Evolutionary conservation across 2,113 vertebrate species (phyloP).

Genomic region (Orcinus orca): DNA sequence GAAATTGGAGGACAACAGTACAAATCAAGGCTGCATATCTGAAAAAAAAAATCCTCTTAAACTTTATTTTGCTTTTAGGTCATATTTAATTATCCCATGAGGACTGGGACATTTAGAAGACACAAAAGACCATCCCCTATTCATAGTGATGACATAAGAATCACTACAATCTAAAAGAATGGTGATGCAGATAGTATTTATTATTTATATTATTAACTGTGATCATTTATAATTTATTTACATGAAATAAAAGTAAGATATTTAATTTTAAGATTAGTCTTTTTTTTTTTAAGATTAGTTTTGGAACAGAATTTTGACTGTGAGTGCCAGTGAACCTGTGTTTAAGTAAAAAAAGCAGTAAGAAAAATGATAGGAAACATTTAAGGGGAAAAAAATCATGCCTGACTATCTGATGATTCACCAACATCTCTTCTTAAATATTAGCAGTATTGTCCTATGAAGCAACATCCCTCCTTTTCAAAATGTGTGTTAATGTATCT

Average conservation of each 20-base stretch:
- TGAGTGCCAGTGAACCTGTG: not conserved
- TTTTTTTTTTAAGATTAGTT: not conserved
- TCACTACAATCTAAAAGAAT: not conserved
- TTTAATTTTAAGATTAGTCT: not conserved
- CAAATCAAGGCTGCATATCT: not conserved
- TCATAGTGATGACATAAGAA: conserved; percentile 6
- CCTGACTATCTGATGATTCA: not conserved
- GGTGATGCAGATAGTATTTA: not conserved
- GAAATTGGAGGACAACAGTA: not conserved
- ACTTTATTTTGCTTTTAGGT: conserved; percentile 45
- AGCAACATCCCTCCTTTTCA: not conserved
- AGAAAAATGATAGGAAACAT: not conserved
- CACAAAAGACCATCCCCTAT: conserved; percentile 57
- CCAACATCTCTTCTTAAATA: not conserved
- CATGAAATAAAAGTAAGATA: not conserved
- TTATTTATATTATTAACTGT: not conserved
- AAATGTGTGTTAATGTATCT: conserved; percentile 19
- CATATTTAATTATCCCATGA: conserved; percentile 57
- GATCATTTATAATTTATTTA: not conserved
- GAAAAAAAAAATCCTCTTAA: conserved; percentile 7
- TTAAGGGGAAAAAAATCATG: not conserved
- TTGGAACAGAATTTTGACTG: not conserved
- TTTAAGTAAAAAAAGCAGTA: not conserved
- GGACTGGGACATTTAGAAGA: conserved; percentile 51
- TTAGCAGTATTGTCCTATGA: not conserved